phyloP scores from a whole-genome alignment of 2,888 invertebrate genomes.

The Calameuta pallipes region DNA sequence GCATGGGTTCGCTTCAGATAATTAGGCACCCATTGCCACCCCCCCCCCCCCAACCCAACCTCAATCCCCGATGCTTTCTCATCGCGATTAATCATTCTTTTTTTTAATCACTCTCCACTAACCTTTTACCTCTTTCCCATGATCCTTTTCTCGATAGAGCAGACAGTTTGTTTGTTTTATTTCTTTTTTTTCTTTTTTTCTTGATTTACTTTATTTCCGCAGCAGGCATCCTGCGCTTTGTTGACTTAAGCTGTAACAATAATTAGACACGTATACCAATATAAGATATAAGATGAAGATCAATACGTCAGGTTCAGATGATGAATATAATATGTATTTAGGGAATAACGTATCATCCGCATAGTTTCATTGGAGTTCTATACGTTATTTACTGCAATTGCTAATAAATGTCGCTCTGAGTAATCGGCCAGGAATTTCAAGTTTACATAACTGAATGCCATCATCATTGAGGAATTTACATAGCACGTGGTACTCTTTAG shows the following conservation, averaged over 20 bases:
- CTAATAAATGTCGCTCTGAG: not conserved
- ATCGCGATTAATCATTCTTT: constrained; percentile 11
- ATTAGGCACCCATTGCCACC: constrained; percentile 7
- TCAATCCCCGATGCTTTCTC: constrained; percentile 7
- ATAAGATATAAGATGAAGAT: not conserved
- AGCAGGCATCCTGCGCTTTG: constrained; percentile 25
- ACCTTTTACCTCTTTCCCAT: constrained; percentile 3
- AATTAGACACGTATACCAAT: constrained; percentile 4
- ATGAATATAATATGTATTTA: not conserved
- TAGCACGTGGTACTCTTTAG: not conserved
- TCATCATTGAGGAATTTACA: not conserved
- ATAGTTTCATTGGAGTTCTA: not conserved
- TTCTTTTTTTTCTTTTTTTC: constrained; percentile 2
- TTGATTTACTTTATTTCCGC: constrained; percentile 22
- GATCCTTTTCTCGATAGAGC: not conserved
- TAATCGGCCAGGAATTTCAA: not conserved
- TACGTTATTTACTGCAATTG: not conserved
- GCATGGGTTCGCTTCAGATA: constrained; percentile 16
- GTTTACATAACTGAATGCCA: not conserved
- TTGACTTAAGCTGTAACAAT: constrained; percentile 19
- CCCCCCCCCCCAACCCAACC: not conserved
- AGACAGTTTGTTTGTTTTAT: constrained; percentile 1
- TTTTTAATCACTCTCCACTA: constrained; percentile 2
- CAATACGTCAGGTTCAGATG: not conserved
- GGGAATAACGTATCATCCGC: not conserved